Conservation (phyloP, 2,888 invertebrate genomes). For the Sarcophaga subvicina region DNA sequence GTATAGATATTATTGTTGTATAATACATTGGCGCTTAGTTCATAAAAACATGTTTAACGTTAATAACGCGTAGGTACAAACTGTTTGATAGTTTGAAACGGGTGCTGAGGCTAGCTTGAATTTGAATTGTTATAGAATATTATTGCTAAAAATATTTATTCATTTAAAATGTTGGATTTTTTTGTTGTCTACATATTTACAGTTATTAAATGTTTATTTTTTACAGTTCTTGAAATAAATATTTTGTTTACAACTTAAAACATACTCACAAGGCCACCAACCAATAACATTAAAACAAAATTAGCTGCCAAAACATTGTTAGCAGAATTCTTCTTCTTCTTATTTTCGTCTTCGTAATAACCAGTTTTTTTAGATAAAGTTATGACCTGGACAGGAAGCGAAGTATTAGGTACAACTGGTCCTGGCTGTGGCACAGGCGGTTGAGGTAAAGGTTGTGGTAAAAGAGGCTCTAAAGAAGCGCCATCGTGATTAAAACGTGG, state of each 20-base stretch:
- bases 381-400: conserved; percentile 32
- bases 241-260: conserved; percentile 2
- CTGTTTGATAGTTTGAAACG: too few species aligned
- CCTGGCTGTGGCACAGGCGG: conserved; percentile 19
- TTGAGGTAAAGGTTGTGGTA: conserved; percentile 1
- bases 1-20: too few species aligned
- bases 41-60: too few species aligned
- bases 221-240: background rate
- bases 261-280: background rate
- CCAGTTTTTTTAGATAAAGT: conserved; percentile 45
- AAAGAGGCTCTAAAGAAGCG: background rate
- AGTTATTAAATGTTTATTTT: background rate
- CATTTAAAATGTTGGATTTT: too few species aligned
- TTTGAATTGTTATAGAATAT: too few species aligned
- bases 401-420: background rate
- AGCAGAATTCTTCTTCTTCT: conserved; percentile 31
- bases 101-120: too few species aligned
- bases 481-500: background rate
- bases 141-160: too few species aligned
- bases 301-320: conserved; percentile 1
- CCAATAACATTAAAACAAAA: conserved; percentile 4
- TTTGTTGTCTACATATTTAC: background rate
- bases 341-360: conserved; percentile 30
- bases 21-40: too few species aligned
- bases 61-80: too few species aligned